A percentile compares a stretch with the other conserved stretches of the same genome.
Conservation (phyloP, 2,888 invertebrate species). For the Julus scandinavius region DNA sequence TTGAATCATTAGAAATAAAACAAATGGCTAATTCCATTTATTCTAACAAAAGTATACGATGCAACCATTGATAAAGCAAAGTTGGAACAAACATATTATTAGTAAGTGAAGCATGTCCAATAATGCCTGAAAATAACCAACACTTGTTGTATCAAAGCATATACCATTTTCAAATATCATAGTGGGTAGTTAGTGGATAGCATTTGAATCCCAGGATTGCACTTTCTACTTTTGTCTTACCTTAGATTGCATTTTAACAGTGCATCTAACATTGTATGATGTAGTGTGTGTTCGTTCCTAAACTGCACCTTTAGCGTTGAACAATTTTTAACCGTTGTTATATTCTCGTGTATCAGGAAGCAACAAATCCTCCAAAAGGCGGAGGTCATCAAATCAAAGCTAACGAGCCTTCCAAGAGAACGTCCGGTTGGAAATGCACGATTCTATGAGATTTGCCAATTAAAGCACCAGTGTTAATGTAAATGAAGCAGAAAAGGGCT, state of each 20-base stretch:
- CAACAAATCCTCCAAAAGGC: conserved; percentile 87
- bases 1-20: no score
- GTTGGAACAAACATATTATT: no score
- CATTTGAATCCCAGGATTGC: background rate
- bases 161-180: no score
- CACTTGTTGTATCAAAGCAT: no score
- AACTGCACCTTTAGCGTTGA: background rate
- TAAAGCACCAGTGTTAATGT: background rate
- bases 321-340: conserved; percentile 58
- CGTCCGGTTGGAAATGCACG: conserved; percentile 86
- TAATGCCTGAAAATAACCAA: no score
- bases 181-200: no score
- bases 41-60: no score
- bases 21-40: no score
- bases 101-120: no score
- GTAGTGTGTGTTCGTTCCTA: background rate
- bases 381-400: conserved; percentile 80
- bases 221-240: background rate
- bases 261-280: background rate
- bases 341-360: conserved; percentile 74
- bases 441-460: conserved; percentile 76
- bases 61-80: no score
- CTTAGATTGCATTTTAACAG: background rate
- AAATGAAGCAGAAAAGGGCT: background rate
- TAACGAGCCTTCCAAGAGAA: conserved; percentile 80